A percentile compares a stretch with the other conserved stretches of the same genome.
Conservation (phyloP, 2,113 vertebrate species). For the Phyllostomus hastatus region DNA sequence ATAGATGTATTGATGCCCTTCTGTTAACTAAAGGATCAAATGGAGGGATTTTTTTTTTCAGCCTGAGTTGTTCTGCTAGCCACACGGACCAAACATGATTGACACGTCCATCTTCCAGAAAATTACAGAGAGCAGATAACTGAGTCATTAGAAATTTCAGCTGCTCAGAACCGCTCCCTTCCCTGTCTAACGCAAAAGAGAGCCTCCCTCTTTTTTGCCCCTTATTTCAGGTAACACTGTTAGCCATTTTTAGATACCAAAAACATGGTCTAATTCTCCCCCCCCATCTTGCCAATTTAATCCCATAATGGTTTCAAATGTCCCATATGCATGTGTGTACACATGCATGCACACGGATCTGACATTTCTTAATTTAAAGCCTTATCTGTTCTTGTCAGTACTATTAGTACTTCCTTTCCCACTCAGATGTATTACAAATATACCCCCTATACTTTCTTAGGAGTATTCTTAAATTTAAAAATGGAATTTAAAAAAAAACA, state of each 20-base stretch:
- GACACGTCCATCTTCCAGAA: not conserved
- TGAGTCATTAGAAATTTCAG: not conserved
- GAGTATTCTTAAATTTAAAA: not conserved
- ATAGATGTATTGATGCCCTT: not conserved
- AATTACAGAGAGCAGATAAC: not conserved
- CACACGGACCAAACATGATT: not conserved
- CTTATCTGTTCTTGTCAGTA: not conserved
- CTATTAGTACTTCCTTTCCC: not conserved
- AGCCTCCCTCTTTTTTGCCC: not conserved
- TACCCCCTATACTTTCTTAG: not conserved
- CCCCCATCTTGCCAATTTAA: not conserved
- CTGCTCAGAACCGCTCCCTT: not conserved
- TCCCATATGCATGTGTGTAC: not conserved
- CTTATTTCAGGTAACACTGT: not conserved
- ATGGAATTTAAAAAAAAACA: not conserved
- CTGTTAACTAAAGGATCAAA: not conserved
- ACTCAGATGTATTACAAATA: not conserved
- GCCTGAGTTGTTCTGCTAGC: not conserved
- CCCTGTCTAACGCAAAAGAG: not conserved
- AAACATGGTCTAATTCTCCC: not conserved
- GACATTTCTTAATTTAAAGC: not conserved
- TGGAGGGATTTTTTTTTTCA: not conserved
- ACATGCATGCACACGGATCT: not conserved
- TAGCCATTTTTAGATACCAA: not conserved
- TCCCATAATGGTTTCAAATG: not conserved